These are phyloP conservation scores for Melolontha melolontha DNA, from an alignment of 2,888 invertebrate species.

Conservation along the genomic window DNA sequence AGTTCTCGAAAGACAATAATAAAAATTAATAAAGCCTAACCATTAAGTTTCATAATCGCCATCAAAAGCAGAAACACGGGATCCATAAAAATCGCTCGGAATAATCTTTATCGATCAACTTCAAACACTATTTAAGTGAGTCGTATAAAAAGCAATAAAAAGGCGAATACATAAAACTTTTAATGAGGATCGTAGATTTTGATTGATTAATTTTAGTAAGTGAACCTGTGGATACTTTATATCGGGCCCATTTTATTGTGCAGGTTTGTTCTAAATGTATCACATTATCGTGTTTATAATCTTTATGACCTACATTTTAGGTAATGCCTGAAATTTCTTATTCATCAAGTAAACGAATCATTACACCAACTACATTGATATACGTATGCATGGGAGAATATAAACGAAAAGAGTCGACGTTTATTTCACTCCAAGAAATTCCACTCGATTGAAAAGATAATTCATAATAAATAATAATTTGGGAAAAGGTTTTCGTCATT, in stretches of 20 bases:
- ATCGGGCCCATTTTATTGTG: conserved; percentile 2
- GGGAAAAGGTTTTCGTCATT: no score
- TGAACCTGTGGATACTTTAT: conserved; percentile 1
- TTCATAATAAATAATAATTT: no score
- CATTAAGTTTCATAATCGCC: no score
- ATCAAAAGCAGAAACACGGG: no score
- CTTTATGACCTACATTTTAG: neutral
- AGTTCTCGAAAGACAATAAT: no score
- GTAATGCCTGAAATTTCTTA: neutral
- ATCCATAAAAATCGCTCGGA: conserved; percentile 5
- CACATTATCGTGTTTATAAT: neutral
- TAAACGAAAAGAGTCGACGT: no score
- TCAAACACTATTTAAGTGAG: conserved; percentile 36
- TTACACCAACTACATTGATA: neutral
- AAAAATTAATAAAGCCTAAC: no score
- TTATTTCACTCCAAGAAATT: no score
- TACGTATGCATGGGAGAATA: no score
- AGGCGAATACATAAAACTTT: conserved; percentile 38
- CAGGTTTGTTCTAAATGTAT: neutral
- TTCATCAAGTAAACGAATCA: neutral
- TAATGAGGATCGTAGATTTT: conserved; percentile 20
- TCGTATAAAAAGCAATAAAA: conserved; percentile 38
- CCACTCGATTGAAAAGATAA: no score
- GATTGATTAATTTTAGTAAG: conserved; percentile 32
- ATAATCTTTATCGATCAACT: conserved; percentile 39